Conservation (phyloP, 2,113 vertebrate species). For the Apteryx owenii region DNA sequence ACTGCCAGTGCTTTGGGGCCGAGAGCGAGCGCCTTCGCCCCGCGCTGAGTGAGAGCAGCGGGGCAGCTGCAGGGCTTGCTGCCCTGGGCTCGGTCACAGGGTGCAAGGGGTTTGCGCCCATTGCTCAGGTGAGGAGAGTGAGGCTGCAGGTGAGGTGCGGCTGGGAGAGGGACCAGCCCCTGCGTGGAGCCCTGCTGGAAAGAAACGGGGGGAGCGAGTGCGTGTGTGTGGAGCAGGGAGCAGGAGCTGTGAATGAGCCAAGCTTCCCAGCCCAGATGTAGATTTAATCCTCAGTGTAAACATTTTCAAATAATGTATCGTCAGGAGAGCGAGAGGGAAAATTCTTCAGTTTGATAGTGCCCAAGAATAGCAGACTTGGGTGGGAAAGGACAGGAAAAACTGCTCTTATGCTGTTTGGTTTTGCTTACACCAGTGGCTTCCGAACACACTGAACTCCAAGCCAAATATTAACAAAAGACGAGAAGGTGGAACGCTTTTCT, state of each 20-base stretch:
- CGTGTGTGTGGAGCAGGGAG: neutral
- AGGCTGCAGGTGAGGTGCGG: conserved; percentile 34
- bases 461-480: neutral
- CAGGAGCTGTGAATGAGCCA: conserved; percentile 44
- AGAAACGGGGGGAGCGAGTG: too few relatives aligned
- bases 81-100: neutral
- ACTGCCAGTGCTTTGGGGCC: neutral
- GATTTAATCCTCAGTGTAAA: conserved; percentile 57
- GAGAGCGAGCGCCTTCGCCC: neutral
- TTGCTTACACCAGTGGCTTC: neutral
- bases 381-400: neutral
- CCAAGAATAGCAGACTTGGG: conserved; percentile 7
- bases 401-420: neutral
- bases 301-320: neutral
- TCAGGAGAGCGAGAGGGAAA: conserved; percentile 18
- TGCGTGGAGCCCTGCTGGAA: neutral
- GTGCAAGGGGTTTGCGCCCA: neutral
- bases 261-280: neutral
- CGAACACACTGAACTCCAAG: neutral
- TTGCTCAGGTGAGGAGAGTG: neutral
- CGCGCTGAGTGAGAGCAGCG: neutral
- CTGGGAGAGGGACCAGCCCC: neutral
- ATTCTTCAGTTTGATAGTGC: neutral
- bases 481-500: neutral
- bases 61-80: neutral